Conservation (phyloP, 2,113 vertebrate species). For the Corythornis vintsioides region DNA sequence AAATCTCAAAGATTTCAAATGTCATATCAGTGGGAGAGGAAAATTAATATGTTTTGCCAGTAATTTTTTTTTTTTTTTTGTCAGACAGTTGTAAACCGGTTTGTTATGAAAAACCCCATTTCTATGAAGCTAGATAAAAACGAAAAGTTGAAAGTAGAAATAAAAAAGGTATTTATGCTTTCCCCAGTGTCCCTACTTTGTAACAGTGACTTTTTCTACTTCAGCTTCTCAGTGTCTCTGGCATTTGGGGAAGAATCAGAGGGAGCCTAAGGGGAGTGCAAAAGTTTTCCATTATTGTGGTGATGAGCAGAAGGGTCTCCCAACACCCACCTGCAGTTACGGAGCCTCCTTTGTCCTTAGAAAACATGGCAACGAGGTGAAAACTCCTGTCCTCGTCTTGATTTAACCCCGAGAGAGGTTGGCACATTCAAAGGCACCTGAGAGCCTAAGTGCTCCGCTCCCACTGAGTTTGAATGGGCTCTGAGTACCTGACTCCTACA, state of each 20-base stretch:
- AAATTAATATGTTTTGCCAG: background rate
- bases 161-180: background rate
- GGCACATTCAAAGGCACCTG: background rate
- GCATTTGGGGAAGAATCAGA: accelerated
- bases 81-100: background rate
- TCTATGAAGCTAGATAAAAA: background rate
- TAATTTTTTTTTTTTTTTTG: background rate
- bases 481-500: background rate
- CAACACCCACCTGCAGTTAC: accelerated
- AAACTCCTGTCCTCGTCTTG: background rate
- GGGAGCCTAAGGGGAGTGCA: background rate
- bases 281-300: background rate
- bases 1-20: background rate
- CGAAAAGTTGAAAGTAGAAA: background rate
- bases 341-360: background rate
- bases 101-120: background rate
- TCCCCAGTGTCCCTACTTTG: accelerated
- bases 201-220: background rate
- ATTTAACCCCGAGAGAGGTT: background rate
- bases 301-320: background rate
- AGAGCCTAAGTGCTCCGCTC: accelerated
- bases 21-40: background rate
- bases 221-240: accelerated
- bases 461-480: background rate
- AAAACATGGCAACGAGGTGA: background rate